Evolutionary conservation across 2,797 vertebrate species (phyloP).

Genomic region (Melanotaenia nigrans): DNA sequence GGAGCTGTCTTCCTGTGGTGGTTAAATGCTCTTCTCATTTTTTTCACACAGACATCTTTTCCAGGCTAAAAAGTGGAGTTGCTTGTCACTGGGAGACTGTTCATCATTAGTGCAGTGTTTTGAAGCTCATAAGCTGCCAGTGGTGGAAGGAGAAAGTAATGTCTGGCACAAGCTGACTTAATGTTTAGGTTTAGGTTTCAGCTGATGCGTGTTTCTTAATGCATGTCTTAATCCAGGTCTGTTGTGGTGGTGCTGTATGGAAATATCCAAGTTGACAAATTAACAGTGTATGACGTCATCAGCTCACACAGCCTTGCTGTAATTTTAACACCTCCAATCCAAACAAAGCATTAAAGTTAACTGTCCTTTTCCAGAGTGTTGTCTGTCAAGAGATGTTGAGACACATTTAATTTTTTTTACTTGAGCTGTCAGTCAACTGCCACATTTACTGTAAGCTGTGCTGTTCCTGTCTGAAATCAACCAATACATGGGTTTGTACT

Average conservation of each 20-base stretch:
- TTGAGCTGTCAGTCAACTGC: slow-evolving; percentile 66
- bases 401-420: slow-evolving; percentile 63
- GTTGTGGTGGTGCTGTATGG: slow-evolving; percentile 40
- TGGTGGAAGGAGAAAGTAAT: slow-evolving; percentile 22
- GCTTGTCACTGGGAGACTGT: slow-evolving; percentile 18
- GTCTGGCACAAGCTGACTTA: slow-evolving; percentile 25
- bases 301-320: slow-evolving; percentile 44
- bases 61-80: slow-evolving; percentile 1
- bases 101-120: slow-evolving; percentile 9
- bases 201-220: slow-evolving; percentile 34
- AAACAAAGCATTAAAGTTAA: slow-evolving; percentile 79
- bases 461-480: slow-evolving; percentile 52
- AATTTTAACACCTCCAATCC: slow-evolving; percentile 66
- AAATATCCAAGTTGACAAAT: slow-evolving; percentile 61
- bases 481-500: slow-evolving; percentile 21
- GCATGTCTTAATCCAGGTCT: slow-evolving; percentile 25
- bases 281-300: slow-evolving; percentile 65
- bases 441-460: slow-evolving; percentile 29
- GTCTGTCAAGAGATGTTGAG: slow-evolving; percentile 61
- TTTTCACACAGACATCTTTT: slow-evolving; percentile 15
- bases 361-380: slow-evolving; percentile 58
- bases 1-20: slow-evolving; percentile 14
- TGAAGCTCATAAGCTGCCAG: slow-evolving; percentile 8
- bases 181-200: slow-evolving; percentile 24
- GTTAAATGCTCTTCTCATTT: slow-evolving; percentile 18